phyloP scores from a whole-genome alignment of 2,797 vertebrate species.

The Poeciliopsis presidionis region DNA sequence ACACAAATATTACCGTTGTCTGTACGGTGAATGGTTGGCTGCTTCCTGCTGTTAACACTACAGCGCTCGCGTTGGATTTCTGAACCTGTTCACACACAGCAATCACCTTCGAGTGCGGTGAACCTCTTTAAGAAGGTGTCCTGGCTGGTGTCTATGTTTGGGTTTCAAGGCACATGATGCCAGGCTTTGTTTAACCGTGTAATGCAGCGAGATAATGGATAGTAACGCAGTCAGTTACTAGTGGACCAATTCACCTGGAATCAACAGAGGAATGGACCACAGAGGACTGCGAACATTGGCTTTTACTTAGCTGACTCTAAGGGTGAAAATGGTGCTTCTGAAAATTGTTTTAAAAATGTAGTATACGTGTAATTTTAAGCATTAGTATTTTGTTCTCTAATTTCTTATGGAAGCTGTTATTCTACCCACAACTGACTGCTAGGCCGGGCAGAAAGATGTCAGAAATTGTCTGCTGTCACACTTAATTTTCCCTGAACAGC shows the following conservation, averaged over 20 bases:
- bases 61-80: slow-evolving; percentile 1
- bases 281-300: background rate
- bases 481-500: background rate
- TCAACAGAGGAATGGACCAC: background rate
- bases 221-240: slow-evolving; percentile 42
- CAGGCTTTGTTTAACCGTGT: slow-evolving; percentile 66
- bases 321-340: background rate
- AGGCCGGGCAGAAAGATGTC: background rate
- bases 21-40: background rate
- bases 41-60: slow-evolving; percentile 15
- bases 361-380: background rate
- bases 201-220: slow-evolving; percentile 70
- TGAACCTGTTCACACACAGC: background rate
- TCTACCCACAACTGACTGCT: background rate
- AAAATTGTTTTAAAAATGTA: background rate
- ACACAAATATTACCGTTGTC: background rate
- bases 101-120: slow-evolving; percentile 20
- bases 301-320: background rate
- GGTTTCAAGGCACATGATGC: slow-evolving; percentile 51
- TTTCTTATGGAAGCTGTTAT: background rate
- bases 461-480: background rate
- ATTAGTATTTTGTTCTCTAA: background rate
- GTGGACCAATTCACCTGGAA: slow-evolving; percentile 9
- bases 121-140: slow-evolving; percentile 8
- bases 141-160: slow-evolving; percentile 49